Evolutionary conservation across 2,113 vertebrate genomes (phyloP).

Genomic region (Mormoops blainvillei): DNA sequence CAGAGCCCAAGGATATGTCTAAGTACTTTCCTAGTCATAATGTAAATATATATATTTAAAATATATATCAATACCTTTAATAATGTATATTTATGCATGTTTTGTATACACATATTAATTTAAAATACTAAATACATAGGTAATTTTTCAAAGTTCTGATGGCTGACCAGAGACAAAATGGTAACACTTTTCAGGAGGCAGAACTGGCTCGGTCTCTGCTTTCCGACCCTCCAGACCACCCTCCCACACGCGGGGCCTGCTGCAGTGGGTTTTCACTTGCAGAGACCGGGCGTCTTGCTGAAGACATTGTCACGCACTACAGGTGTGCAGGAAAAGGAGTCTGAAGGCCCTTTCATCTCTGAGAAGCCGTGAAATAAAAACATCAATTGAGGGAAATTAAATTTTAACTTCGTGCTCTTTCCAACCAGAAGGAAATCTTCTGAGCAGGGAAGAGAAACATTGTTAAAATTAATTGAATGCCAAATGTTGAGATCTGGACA

Average conservation of each 20-base stretch:
- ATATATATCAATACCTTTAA: background rate
- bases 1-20: background rate
- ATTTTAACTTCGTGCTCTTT: background rate
- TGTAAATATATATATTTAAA: background rate
- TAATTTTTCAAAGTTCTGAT: background rate
- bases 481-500: constrained; percentile 2
- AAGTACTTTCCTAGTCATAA: background rate
- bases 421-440: constrained; percentile 2
- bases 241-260: background rate
- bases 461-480: background rate
- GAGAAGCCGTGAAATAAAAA: background rate
- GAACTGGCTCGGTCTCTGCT: background rate
- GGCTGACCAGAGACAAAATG: background rate
- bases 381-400: background rate
- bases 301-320: background rate
- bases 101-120: background rate
- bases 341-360: background rate
- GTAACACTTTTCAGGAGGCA: background rate
- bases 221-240: background rate
- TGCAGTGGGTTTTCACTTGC: background rate
- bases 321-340: background rate
- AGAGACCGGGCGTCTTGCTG: background rate
- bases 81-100: background rate
- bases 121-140: background rate
- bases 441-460: background rate